A percentile compares a stretch with the other conserved stretches of the same genome.
Conservation (phyloP, 37 sponge, comb jelly and placozoan species). For the Corticium candelabrum region DNA sequence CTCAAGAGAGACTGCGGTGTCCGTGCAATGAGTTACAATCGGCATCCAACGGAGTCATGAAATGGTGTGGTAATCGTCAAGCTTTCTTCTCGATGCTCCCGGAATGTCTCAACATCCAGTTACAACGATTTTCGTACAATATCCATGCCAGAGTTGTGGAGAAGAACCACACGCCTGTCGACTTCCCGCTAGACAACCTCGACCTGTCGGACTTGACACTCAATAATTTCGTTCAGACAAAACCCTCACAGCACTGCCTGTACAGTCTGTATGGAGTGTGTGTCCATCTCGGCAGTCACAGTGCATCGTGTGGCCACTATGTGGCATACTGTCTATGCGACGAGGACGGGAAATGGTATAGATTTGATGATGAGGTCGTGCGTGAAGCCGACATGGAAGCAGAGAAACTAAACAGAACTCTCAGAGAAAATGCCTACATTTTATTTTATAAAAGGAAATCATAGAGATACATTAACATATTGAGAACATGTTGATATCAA, state of each 20-base stretch:
- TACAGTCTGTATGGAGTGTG: slow-evolving; percentile 42
- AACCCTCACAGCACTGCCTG: background rate
- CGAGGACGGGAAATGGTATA: slow-evolving; percentile 19
- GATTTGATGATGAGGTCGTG: slow-evolving; percentile 44
- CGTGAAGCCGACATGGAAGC: slow-evolving; percentile 15
- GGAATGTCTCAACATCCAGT: slow-evolving; percentile 29
- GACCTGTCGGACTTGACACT: slow-evolving; percentile 19
- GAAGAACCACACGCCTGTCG: slow-evolving; percentile 29
- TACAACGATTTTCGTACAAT: slow-evolving; percentile 56
- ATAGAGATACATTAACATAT: no score
- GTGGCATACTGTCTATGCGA: slow-evolving; percentile 38
- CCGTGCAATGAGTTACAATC: background rate
- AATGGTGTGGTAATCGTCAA: background rate
- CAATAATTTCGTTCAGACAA: slow-evolving; percentile 16
- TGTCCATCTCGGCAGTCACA: slow-evolving; percentile 44
- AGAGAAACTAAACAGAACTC: slow-evolving; percentile 21
- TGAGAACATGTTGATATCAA: no score
- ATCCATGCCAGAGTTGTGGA: background rate
- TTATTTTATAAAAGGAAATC: slow-evolving; percentile 45
- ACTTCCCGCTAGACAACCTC: slow-evolving; percentile 14
- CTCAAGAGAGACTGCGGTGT: background rate
- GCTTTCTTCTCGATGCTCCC: slow-evolving; percentile 34
- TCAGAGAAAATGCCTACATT: slow-evolving; percentile 51
- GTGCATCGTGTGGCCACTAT: slow-evolving; percentile 53
- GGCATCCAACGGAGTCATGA: background rate